Percentiles rank a stretch among this genome's conserved stretches.
Conservation (phyloP, 2,797 vertebrate genomes). For the Kryptopterus vitreolus region DNA sequence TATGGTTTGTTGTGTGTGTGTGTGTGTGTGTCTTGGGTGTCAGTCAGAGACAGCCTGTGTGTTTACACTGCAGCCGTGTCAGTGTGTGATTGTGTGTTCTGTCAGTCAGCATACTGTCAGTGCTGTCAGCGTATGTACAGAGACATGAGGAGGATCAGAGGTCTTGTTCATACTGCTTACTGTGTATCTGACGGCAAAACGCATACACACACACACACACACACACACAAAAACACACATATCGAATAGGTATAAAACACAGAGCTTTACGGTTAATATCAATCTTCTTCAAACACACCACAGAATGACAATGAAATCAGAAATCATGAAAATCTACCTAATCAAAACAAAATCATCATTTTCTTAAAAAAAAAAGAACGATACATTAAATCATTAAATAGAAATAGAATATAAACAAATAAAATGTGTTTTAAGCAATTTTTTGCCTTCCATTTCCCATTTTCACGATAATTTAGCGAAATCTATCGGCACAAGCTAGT, state of each 20-base stretch:
- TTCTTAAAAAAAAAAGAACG: no score
- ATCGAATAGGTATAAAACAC: no score
- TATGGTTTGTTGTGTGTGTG: neutral
- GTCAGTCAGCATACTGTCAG: constrained; percentile 37
- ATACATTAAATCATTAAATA: no score
- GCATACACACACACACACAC: constrained; percentile 6
- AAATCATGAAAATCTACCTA: no score
- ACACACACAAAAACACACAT: neutral
- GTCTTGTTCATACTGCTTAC: constrained; percentile 17
- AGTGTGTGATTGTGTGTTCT: constrained; percentile 17
- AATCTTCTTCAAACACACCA: neutral
- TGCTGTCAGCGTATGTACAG: constrained; percentile 53
- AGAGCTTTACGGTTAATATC: neutral
- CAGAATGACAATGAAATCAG: neutral
- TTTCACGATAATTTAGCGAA: neutral
- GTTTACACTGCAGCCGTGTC: neutral
- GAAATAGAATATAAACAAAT: neutral
- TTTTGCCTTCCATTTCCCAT: neutral
- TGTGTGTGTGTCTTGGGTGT: constrained; percentile 7
- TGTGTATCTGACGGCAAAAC: neutral
- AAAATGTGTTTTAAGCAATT: no score
- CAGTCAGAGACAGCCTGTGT: constrained; percentile 19
- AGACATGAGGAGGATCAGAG: constrained; percentile 37
- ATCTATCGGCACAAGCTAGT: neutral
- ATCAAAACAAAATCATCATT: no score